Conservation (phyloP, 2,113 vertebrate species). For the Erythrocebus patas region DNA sequence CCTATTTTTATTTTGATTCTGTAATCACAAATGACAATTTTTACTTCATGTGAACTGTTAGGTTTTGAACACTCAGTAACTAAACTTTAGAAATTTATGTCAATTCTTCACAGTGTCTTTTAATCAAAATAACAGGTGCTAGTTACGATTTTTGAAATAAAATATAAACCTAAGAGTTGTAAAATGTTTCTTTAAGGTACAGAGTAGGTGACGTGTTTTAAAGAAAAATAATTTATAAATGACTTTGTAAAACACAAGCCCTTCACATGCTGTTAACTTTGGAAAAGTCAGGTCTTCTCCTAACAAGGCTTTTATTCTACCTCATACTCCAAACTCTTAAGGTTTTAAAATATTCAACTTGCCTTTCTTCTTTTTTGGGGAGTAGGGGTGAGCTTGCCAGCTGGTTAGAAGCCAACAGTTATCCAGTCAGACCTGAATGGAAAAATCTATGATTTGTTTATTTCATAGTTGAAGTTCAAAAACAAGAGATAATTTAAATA, state of each 20-base stretch:
- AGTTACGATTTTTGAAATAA: slow-evolving; percentile 54
- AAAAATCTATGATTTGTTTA: slow-evolving; percentile 73
- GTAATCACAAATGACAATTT: slow-evolving; percentile 73
- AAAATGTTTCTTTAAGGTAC: slow-evolving; percentile 31
- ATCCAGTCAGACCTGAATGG: slow-evolving; percentile 81
- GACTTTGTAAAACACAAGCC: slow-evolving; percentile 69
- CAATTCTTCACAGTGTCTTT: slow-evolving; percentile 38
- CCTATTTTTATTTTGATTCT: slow-evolving; percentile 75
- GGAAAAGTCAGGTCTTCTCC: slow-evolving; percentile 59
- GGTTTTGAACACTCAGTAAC: slow-evolving; percentile 36
- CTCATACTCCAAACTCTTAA: slow-evolving; percentile 68
- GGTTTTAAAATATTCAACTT: slow-evolving; percentile 61
- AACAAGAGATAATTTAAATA: slow-evolving; percentile 82
- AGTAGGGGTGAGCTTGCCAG: slow-evolving; percentile 69
- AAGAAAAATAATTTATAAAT: slow-evolving; percentile 75
- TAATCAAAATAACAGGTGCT: slow-evolving; percentile 53
- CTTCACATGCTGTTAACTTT: slow-evolving; percentile 53
- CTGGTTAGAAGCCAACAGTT: slow-evolving; percentile 82
- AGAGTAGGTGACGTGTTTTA: background rate
- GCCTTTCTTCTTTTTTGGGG: slow-evolving; percentile 41
- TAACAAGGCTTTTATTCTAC: slow-evolving; percentile 79
- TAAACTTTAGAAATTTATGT: background rate
- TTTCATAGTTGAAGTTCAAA: slow-evolving; percentile 83
- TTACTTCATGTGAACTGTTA: slow-evolving; percentile 48
- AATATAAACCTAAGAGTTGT: slow-evolving; percentile 56